Conservation (phyloP, 2,888 invertebrate genomes). For the Sericinus montela region DNA sequence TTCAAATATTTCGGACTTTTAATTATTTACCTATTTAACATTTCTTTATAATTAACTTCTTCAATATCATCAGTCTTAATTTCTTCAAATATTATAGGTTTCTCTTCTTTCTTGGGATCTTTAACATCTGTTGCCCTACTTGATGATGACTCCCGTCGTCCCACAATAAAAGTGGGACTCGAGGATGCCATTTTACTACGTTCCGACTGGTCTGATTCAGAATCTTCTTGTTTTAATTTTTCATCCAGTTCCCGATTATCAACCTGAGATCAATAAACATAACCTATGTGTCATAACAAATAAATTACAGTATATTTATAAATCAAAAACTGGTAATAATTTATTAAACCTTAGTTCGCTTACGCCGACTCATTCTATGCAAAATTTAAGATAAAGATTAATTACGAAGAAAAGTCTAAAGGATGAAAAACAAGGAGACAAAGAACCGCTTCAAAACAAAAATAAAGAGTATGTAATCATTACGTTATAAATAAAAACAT, state of each 20-base stretch:
- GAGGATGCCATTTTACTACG: slow-evolving; percentile 79
- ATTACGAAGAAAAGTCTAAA: too few species aligned
- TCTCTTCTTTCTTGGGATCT: slow-evolving; percentile 68
- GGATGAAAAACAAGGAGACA: too few species aligned
- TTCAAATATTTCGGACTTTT: background rate
- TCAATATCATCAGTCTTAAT: slow-evolving; percentile 83
- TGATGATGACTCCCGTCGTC: slow-evolving; percentile 73
- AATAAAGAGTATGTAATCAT: too few species aligned
- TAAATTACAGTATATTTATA: slow-evolving; percentile 20
- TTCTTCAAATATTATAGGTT: slow-evolving; percentile 61
- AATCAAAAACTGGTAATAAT: background rate
- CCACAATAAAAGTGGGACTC: slow-evolving; percentile 75
- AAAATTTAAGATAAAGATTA: too few species aligned
- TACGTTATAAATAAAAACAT: too few species aligned
- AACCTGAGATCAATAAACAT: slow-evolving; percentile 77
- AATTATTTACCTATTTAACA: slow-evolving; percentile 62
- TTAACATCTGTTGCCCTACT: slow-evolving; percentile 67
- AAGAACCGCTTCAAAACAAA: too few species aligned
- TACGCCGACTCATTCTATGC: slow-evolving; percentile 78
- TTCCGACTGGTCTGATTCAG: slow-evolving; percentile 81
- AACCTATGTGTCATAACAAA: slow-evolving; percentile 57
- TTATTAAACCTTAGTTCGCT: slow-evolving; percentile 72
- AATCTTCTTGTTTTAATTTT: slow-evolving; percentile 82
- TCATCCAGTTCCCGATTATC: slow-evolving; percentile 82
- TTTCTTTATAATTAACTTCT: slow-evolving; percentile 75